Base-by-base conservation (phyloP, 2,888 invertebrate genomes). In the Acanthoscelides obtectus region DNA sequence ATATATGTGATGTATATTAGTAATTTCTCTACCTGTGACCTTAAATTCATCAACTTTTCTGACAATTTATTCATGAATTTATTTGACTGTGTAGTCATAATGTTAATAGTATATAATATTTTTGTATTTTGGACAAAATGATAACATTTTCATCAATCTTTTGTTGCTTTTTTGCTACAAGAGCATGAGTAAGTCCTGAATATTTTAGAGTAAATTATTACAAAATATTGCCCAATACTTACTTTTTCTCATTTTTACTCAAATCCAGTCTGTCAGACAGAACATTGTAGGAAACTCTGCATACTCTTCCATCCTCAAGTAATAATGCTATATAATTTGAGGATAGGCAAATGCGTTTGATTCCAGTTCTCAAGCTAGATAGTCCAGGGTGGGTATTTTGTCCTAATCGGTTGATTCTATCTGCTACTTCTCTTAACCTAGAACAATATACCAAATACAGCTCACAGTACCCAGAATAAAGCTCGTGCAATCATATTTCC, bases 381-480 rank as follows among this genome's bases (percentile, higher is more conserved):
- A 96, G 90, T 71, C 96, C 92, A 76, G 91, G 89, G 79, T 94
- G 92, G 68, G 93, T 90, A 79, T 91, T 89, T 83, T 89, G 88
- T 72, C 97, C 97, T 89, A 94, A 93, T 84, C 95, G 91, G 86
- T 97, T 97, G 82, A 97, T 92, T 84, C 95, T 93, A 80, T 98
- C 97, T 27, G 97, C 94, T 75, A 97, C 94, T 88, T 98, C 98
- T 84, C 95, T 94, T 78, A 96, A 89, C 86, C 96, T 96, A 85
- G 69, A 89, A 89, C 72, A 74, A 72, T 70, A 22, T 20, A 66
- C 20, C 8, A 73, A n/a, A 66, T 25, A 68, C 64, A 64, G 22
- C 22, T 71, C 25, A 68, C 22, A 22, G 22, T 66, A 66, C 12
- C 20, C 66, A 64, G 64, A 21, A 69, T 64, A 20, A 45, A 70